phyloP scores from a whole-genome alignment of 2,797 vertebrate species.

The Leptodactylus fallax region DNA sequence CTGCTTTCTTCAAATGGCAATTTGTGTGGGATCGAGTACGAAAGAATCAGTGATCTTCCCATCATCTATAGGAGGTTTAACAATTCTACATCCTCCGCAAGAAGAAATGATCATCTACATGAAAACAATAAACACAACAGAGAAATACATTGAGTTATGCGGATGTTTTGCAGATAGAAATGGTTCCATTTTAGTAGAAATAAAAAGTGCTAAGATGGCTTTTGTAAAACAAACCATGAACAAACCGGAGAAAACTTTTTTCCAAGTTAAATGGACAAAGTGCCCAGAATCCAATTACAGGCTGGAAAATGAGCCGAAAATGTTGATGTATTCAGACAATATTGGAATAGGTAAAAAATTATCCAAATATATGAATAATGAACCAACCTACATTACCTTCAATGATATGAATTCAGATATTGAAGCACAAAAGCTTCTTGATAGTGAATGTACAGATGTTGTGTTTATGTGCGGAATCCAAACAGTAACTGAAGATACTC shows the following conservation, averaged over 20 bases:
- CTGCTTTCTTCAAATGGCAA: constrained; percentile 85
- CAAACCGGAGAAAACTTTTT: constrained; percentile 75
- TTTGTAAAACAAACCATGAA: constrained; percentile 72
- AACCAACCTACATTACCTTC: constrained; percentile 66
- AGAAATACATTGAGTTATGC: constrained; percentile 82
- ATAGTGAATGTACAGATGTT: constrained; percentile 72
- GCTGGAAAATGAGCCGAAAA: constrained; percentile 70
- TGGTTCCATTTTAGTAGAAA: constrained; percentile 80
- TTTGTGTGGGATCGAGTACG: constrained; percentile 71
- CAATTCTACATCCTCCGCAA: constrained; percentile 77
- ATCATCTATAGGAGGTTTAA: constrained; percentile 78
- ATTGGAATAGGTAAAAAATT: constrained; percentile 79
- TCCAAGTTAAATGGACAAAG: constrained; percentile 78
- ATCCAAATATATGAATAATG: constrained; percentile 73
- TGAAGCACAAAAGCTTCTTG: constrained; percentile 64
- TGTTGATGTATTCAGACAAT: constrained; percentile 83
- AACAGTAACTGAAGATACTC: constrained; percentile 75
- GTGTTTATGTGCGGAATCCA: constrained; percentile 83
- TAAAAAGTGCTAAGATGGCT: constrained; percentile 78
- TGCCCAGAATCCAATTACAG: constrained; percentile 44
- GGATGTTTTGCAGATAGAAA: constrained; percentile 83
- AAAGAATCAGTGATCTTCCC: constrained; percentile 75
- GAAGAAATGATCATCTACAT: constrained; percentile 86
- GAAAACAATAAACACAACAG: constrained; percentile 73
- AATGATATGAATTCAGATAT: constrained; percentile 66